Evolutionary conservation across 1,140 invertebrate genomes (phyloP).

Genomic region (Bombus huntii): DNA sequence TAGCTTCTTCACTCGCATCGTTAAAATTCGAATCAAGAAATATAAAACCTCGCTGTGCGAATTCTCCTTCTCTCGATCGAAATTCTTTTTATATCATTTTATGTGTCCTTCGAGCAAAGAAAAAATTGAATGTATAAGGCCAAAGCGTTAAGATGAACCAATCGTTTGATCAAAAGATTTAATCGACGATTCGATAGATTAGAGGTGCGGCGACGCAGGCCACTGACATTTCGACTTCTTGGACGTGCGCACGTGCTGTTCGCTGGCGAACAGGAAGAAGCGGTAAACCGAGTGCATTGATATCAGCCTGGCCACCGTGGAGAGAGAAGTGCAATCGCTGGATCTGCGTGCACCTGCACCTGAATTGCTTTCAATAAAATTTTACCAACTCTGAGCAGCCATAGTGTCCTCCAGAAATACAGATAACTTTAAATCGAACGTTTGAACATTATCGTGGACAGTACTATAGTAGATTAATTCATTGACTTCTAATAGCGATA

Average conservation of each 20-base stretch:
- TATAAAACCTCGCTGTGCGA: too few relatives aligned
- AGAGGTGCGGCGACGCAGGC: neutral
- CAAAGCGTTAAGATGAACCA: neutral
- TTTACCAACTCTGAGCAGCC: conserved; percentile 24
- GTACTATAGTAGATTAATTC: neutral
- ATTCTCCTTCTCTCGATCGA: too few relatives aligned
- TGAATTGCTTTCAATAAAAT: conserved; percentile 6
- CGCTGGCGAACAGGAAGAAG: conserved; percentile 38
- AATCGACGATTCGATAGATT: neutral
- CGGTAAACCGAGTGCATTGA: conserved; percentile 40
- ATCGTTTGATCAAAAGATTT: neutral
- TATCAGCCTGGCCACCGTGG: conserved; percentile 19
- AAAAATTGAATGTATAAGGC: too few relatives aligned
- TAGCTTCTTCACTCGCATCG: too few relatives aligned
- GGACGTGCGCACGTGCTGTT: conserved; percentile 44
- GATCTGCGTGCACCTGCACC: conserved; percentile 52
- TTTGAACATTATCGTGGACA: neutral
- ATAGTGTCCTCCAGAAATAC: too few relatives aligned
- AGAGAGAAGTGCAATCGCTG: conserved; percentile 54
- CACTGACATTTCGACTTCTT: conserved; percentile 30
- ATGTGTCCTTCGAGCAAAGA: too few relatives aligned
- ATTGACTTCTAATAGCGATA: neutral
- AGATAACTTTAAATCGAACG: neutral
- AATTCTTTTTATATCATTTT: too few relatives aligned
- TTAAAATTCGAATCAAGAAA: too few relatives aligned